Evolutionary conservation across 2,797 vertebrate species (phyloP).

Genomic region (Thamnophis elegans): DNA sequence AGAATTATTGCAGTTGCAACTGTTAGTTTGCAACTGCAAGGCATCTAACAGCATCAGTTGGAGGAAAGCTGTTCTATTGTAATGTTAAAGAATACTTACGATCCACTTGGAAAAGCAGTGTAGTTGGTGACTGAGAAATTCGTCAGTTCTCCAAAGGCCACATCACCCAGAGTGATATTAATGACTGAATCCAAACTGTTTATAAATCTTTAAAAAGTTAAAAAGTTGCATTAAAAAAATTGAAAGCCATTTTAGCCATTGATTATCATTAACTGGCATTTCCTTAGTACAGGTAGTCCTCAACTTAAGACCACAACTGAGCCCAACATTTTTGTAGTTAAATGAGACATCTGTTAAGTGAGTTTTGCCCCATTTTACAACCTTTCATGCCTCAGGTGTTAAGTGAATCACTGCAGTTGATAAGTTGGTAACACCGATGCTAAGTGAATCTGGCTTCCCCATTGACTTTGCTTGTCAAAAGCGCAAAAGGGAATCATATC

Average conservation of each 20-base stretch:
- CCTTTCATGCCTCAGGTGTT: not conserved
- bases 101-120: constrained; percentile 64
- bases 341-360: not conserved
- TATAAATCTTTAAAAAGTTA: constrained; percentile 77
- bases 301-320: not conserved
- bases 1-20: not conserved
- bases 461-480: not conserved
- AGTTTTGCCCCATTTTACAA: not conserved
- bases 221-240: not conserved
- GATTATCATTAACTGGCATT: not conserved
- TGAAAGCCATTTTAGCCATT: not conserved
- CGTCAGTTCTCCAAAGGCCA: constrained; percentile 34
- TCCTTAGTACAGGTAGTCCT: not conserved
- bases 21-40: not conserved
- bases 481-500: too few relatives aligned
- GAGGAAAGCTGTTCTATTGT: not conserved
- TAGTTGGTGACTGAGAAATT: constrained; percentile 71
- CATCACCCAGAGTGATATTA: constrained; percentile 58
- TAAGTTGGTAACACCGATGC: not conserved
- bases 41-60: not conserved
- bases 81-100: constrained; percentile 70
- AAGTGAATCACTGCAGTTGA: not conserved
- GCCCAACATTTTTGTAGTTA: not conserved
- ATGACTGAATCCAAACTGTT: constrained; percentile 68
- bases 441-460: not conserved